Evolutionary conservation across 2,113 vertebrate genomes (phyloP).

Genomic region (Campylomormyrus tamandua): DNA sequence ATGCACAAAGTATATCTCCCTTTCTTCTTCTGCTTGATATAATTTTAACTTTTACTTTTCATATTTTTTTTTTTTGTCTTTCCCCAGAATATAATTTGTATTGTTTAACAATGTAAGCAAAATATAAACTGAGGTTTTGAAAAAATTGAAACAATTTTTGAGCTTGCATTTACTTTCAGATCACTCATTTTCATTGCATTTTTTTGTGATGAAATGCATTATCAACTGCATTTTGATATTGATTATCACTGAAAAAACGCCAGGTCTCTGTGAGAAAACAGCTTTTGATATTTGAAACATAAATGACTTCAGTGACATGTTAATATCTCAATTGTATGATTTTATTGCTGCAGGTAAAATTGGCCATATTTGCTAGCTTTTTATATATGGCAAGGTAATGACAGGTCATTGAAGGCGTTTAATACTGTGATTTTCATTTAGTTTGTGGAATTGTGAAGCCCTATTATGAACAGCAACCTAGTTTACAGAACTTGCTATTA

Average conservation of each 20-base stretch:
- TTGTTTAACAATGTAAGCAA: neutral
- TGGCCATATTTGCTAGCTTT: conserved; percentile 7
- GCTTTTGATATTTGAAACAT: neutral
- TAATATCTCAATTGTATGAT: neutral
- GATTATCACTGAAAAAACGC: neutral
- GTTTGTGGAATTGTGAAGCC: neutral
- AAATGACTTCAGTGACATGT: neutral
- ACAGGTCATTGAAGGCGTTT: neutral
- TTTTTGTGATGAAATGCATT: neutral
- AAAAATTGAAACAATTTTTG: neutral
- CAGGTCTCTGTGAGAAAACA: neutral
- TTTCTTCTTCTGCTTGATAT: neutral
- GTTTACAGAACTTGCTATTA: neutral
- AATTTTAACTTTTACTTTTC: neutral
- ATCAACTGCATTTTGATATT: neutral
- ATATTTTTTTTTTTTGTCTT: neutral
- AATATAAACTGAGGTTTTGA: neutral
- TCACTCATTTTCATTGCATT: neutral
- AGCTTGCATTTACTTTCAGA: neutral
- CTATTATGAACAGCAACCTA: neutral
- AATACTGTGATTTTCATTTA: neutral
- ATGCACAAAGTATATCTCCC: neutral
- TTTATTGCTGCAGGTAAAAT: neutral
- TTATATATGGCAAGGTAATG: neutral
- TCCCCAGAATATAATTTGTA: neutral